A percentile compares a stretch with the other conserved stretches of the same genome.
Conservation (phyloP, 2,113 vertebrate species). For the Macaca nemestrina region DNA sequence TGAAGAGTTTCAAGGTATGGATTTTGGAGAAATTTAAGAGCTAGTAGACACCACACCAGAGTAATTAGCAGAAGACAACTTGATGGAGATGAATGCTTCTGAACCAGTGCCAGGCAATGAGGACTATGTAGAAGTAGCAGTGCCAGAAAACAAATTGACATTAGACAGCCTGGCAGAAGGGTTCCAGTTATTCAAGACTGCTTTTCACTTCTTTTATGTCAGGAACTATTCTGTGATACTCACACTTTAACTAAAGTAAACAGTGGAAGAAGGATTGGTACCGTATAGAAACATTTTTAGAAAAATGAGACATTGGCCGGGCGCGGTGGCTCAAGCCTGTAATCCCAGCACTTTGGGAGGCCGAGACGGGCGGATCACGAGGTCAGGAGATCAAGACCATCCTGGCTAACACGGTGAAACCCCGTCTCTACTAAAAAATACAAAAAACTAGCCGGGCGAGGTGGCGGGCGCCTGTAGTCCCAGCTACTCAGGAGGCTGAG, state of each 20-base stretch:
- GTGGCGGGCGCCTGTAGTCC: no score
- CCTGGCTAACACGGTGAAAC: no score
- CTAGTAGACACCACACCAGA: background rate
- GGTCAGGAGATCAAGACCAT: no score
- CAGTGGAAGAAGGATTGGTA: background rate
- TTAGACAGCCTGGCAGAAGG: background rate
- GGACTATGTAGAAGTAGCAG: background rate
- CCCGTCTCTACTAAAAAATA: no score
- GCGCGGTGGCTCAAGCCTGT: no score
- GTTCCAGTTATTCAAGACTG: background rate
- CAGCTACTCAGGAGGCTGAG: no score
- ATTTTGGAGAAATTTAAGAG: background rate
- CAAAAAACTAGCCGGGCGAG: no score
- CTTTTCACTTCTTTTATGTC: background rate
- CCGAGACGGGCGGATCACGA: no score
- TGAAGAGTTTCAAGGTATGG: background rate
- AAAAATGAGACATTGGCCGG: background rate
- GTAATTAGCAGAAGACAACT: background rate
- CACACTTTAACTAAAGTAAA: background rate
- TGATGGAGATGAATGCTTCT: background rate
- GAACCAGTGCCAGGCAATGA: background rate
- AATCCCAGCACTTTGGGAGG: no score
- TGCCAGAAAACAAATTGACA: background rate
- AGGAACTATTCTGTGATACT: background rate
- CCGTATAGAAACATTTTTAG: background rate